Conservation (phyloP, 2,113 vertebrate species). For the Mugil cephalus region DNA sequence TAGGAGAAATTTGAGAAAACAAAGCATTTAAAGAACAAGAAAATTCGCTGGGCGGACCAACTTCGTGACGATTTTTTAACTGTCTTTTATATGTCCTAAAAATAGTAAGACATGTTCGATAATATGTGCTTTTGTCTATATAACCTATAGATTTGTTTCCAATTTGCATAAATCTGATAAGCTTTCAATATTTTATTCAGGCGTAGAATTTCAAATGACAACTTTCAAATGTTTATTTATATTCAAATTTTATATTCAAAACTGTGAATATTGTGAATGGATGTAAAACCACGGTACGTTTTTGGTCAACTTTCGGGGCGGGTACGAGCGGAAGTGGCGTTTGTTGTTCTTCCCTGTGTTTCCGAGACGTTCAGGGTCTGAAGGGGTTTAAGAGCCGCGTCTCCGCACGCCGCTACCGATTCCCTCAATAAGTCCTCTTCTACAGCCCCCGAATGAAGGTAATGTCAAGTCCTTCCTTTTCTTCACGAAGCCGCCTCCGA, state of each 20-base stretch:
- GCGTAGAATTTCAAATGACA: too few species aligned
- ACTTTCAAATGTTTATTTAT: too few species aligned
- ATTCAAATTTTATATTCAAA: background rate
- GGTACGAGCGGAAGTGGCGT: slow-evolving; percentile 79
- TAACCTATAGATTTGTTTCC: too few species aligned
- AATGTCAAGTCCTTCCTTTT: slow-evolving; percentile 15
- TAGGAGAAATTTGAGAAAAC: background rate
- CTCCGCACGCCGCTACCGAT: slow-evolving; percentile 79
- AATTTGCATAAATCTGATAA: too few species aligned
- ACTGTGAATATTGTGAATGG: too few species aligned
- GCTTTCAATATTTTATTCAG: too few species aligned
- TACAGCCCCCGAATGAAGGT: slow-evolving; percentile 84
- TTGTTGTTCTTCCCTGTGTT: slow-evolving; percentile 82
- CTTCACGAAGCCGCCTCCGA: background rate
- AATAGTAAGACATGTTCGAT: too few species aligned
- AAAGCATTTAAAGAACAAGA: background rate
- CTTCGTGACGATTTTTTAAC: background rate
- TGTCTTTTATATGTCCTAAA: background rate
- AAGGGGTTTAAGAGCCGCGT: slow-evolving; percentile 59
- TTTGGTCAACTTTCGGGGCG: too few species aligned
- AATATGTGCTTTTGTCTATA: too few species aligned
- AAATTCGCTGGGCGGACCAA: background rate
- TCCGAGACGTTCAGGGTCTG: slow-evolving; percentile 75
- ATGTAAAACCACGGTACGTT: too few species aligned
- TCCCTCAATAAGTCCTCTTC: slow-evolving; percentile 53